phyloP scores from a whole-genome alignment of 2,113 vertebrate genomes.

The Ochotona curzoniae region DNA sequence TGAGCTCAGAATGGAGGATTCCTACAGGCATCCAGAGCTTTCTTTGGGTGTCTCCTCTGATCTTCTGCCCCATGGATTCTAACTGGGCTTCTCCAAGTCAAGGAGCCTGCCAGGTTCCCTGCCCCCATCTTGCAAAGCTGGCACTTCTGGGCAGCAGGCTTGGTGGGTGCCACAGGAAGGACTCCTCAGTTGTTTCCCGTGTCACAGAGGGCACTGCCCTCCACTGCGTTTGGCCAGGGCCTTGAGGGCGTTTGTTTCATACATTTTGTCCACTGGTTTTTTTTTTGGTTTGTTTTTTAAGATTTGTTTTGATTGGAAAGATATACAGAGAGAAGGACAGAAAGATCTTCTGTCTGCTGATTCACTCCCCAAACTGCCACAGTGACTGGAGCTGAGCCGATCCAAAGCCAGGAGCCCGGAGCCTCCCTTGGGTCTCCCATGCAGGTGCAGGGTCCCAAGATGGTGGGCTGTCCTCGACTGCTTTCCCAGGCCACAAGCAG shows the following conservation, averaged over 20 bases:
- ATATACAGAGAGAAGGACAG: no score
- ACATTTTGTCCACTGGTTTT: conserved; percentile 15
- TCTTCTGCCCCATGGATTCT: not conserved
- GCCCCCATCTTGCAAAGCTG: not conserved
- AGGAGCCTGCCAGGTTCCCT: not conserved
- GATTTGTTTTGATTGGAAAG: no score
- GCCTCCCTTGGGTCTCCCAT: no score
- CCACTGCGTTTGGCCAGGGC: not conserved
- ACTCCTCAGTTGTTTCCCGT: not conserved
- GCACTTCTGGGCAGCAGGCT: not conserved
- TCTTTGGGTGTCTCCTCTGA: not conserved
- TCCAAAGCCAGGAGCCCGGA: no score
- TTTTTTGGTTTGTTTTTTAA: not conserved
- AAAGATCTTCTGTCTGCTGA: no score
- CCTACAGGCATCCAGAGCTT: not conserved
- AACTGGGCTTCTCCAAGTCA: not conserved
- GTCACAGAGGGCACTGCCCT: not conserved
- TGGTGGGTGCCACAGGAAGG: not conserved
- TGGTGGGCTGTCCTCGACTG: no score
- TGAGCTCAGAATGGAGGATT: not conserved
- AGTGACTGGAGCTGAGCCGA: no score
- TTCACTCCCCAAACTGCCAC: no score
- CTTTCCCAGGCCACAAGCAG: no score
- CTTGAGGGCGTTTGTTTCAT: conserved; percentile 28
- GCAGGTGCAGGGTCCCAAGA: no score